Evolutionary conservation across 2,888 invertebrate species (phyloP), one percentile per base, ranked within the genome.

Genomic region (Ectemnius continuus): DNA sequence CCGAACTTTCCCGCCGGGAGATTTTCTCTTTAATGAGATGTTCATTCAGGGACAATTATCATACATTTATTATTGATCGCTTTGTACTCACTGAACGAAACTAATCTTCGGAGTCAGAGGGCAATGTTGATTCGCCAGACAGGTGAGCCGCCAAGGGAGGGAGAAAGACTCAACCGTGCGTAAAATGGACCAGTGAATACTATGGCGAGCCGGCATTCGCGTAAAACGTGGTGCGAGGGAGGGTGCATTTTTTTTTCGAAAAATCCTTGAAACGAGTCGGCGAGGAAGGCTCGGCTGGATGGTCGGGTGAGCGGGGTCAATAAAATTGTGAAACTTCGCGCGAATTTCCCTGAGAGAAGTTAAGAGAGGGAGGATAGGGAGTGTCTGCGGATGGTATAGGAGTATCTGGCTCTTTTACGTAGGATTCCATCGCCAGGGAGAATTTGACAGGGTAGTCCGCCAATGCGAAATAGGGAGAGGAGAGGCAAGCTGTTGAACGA

Each of bases 301-400:
- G 36, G 36, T 36, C 36, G 5, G 36, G 36, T 36, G 36, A 28
- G 66, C 45, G 70, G 73, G 80, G 80, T 82, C 82, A 76, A 82
- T 83, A 78, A 82, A 80, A 83, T 75, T 67, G 76, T 63, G 68
- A 70, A 81, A 83, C 72, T 83, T 82, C 70, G 70, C 66, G 73
- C 67, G 67, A 81, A 81, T 79, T 82, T 82, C 79, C 60, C 66
- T n/a, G 46, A 36, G 61, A 46, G 20, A 13, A n/a, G 57, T 18
- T n/a, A 11, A n/a, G n/a, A 20, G 63, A 6, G 52, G 16, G 16
- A 52, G 5, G 52, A 14, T 6, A 16, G 5, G 0, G 4, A 16
- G 28, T 11, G 5, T 26, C 23, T 48, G 47, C 48, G 57, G 26
- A 52, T 23, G 67, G 18, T 57, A 36, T 48, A 47, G 74, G 67